These are phyloP conservation scores for Babyrousa celebensis DNA, from an alignment of 2,797 vertebrate genomes.

Conservation along the genomic window DNA sequence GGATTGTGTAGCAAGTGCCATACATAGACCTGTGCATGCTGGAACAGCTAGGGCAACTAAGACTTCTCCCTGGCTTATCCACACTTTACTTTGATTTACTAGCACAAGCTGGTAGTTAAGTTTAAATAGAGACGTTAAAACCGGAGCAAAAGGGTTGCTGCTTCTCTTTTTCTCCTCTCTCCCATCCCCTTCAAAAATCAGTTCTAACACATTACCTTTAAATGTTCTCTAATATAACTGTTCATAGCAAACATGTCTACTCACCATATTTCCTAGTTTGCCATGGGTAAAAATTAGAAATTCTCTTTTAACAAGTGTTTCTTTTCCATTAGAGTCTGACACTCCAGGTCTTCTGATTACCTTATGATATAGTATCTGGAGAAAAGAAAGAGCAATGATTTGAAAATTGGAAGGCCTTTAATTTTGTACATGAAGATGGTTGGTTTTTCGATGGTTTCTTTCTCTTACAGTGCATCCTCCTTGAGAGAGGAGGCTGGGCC, in stretches of 20 bases:
- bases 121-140: slow-evolving; percentile 82
- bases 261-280: slow-evolving; percentile 37
- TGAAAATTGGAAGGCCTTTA: slow-evolving; percentile 71
- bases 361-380: not conserved
- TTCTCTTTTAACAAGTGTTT: slow-evolving; percentile 57
- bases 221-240: not conserved
- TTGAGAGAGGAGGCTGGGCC: slow-evolving; percentile 61
- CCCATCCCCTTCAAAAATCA: not conserved
- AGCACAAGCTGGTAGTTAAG: slow-evolving; percentile 80
- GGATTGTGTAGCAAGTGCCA: not conserved
- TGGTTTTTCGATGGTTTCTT: slow-evolving; percentile 48
- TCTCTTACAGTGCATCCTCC: slow-evolving; percentile 33
- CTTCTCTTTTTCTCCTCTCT: not conserved
- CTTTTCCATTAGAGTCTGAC: slow-evolving; percentile 53
- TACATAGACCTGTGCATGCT: not conserved
- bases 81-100: slow-evolving; percentile 82
- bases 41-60: slow-evolving; percentile 73
- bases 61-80: slow-evolving; percentile 68
- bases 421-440: slow-evolving; percentile 50
- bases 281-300: slow-evolving; percentile 37
- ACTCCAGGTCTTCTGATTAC: slow-evolving; percentile 51
- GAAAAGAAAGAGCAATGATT: slow-evolving; percentile 35
- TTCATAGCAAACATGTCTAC: not conserved
- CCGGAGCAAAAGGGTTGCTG: slow-evolving; percentile 63
- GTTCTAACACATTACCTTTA: slow-evolving; percentile 9